A percentile compares a stretch with the other conserved stretches of the same genome.
These are phyloP conservation scores for Hemichromis elongatus DNA, from an alignment of 2,113 vertebrate genomes.

Conservation along the genomic window DNA sequence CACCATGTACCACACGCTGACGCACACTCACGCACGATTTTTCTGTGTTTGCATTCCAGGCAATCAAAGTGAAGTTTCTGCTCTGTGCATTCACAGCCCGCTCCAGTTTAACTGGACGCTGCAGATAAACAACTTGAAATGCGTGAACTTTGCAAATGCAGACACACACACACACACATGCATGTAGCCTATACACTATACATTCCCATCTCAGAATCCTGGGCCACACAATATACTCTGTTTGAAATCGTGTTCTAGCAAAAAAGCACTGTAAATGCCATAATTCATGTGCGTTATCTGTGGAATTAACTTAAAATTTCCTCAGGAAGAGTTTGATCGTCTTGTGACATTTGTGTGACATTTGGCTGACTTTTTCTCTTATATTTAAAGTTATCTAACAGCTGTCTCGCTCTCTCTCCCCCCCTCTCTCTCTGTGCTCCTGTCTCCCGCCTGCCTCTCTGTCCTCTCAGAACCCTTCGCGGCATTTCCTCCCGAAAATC, in stretches of 20 bases:
- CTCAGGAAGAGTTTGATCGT: constrained; percentile 46
- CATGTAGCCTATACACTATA: not conserved
- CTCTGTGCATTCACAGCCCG: constrained; percentile 29
- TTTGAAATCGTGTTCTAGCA: constrained; percentile 36
- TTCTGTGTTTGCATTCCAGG: constrained; percentile 61
- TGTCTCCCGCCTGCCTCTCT: constrained; percentile 24
- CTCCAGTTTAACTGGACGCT: constrained; percentile 38
- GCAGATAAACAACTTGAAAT: constrained; percentile 56
- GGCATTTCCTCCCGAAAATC: constrained; percentile 85
- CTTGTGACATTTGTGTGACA: constrained; percentile 66
- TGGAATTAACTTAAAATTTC: constrained; percentile 53
- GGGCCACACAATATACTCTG: not conserved
- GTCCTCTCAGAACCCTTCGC: constrained; percentile 84
- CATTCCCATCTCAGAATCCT: constrained; percentile 3
- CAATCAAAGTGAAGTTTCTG: constrained; percentile 54
- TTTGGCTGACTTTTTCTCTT: constrained; percentile 56
- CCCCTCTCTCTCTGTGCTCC: not conserved
- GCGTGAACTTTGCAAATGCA: constrained; percentile 5
- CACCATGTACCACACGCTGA: not conserved
- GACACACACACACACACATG: not conserved
- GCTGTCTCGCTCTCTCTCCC: not conserved
- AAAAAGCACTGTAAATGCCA: constrained; percentile 44
- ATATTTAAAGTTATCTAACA: constrained; percentile 54
- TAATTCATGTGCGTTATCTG: constrained; percentile 33
- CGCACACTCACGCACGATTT: not conserved